phyloP scores from a whole-genome alignment of 2,888 invertebrate species.

The Heliconius hortense region DNA sequence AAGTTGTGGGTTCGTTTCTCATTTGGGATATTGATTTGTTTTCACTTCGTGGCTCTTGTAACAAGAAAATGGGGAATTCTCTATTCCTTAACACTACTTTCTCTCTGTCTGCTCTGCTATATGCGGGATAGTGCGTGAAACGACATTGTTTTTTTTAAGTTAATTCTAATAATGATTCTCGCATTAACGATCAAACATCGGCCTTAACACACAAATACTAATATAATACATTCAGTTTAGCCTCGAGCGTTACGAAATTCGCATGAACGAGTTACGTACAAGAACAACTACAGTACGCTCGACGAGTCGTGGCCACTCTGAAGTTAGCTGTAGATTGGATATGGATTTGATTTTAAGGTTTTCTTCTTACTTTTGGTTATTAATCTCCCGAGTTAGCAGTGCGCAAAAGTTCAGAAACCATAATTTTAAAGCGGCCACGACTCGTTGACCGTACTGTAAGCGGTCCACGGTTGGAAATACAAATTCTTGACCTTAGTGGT shows the following conservation, averaged over 20 bases:
- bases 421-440: background rate
- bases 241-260: slow-evolving; percentile 44
- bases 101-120: background rate
- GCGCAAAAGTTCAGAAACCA: too few species aligned
- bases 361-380: background rate
- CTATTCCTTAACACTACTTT: too few species aligned
- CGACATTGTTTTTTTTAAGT: background rate
- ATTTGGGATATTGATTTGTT: background rate
- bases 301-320: background rate
- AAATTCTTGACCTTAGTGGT: slow-evolving; percentile 31
- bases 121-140: background rate
- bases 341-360: background rate
- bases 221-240: slow-evolving; percentile 36
- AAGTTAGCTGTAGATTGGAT: background rate
- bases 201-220: slow-evolving; percentile 44
- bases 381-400: background rate
- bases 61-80: background rate
- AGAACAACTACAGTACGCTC: background rate
- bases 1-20: background rate
- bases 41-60: background rate
- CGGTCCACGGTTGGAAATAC: slow-evolving; percentile 37
- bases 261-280: slow-evolving; percentile 45
- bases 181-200: slow-evolving; percentile 35
- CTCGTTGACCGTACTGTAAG: slow-evolving; percentile 6
- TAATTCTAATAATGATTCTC: slow-evolving; percentile 21